These are phyloP conservation scores for Drosophila gunungcola DNA, from an alignment of 1,140 invertebrate species.

Conservation along the genomic window DNA sequence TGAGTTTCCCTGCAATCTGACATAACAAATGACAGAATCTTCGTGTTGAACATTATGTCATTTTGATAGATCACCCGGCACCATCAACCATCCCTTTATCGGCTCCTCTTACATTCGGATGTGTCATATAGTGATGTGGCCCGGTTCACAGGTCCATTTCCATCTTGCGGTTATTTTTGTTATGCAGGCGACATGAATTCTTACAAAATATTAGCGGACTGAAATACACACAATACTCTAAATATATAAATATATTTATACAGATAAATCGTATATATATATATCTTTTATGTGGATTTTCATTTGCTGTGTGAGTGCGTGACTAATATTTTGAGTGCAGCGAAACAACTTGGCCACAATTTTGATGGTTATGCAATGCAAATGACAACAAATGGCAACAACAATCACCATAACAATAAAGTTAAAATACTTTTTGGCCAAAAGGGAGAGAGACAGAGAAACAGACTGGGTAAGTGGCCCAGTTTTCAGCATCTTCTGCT, in stretches of 20 bases:
- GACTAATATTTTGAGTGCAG: conserved; percentile 78
- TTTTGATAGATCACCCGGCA: conserved; percentile 64
- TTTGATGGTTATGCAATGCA: conserved; percentile 64
- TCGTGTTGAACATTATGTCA: conserved; percentile 58
- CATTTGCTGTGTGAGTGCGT: conserved; percentile 76
- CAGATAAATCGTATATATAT: conserved; percentile 33
- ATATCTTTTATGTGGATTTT: conserved; percentile 51
- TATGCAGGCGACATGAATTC: conserved; percentile 77
- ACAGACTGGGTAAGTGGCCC: conserved; percentile 58
- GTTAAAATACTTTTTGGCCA: conserved; percentile 55
- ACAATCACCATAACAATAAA: conserved; percentile 67
- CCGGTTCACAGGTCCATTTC: conserved; percentile 52
- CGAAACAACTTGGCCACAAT: conserved; percentile 68
- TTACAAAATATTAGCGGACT: conserved; percentile 69
- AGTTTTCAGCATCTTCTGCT: conserved; percentile 42
- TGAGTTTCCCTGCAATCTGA: conserved; percentile 25
- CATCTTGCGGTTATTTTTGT: conserved; percentile 76
- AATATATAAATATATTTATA: conserved; percentile 49
- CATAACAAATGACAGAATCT: conserved; percentile 29
- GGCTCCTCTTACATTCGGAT: conserved; percentile 44
- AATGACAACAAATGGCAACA: conserved; percentile 47
- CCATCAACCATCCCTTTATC: not conserved
- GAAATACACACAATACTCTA: conserved; percentile 49
- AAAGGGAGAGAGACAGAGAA: conserved; percentile 3
- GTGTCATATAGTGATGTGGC: conserved; percentile 42